Evolutionary conservation across 1,140 invertebrate genomes (phyloP).

Genomic region (Teleopsis dalmanni): DNA sequence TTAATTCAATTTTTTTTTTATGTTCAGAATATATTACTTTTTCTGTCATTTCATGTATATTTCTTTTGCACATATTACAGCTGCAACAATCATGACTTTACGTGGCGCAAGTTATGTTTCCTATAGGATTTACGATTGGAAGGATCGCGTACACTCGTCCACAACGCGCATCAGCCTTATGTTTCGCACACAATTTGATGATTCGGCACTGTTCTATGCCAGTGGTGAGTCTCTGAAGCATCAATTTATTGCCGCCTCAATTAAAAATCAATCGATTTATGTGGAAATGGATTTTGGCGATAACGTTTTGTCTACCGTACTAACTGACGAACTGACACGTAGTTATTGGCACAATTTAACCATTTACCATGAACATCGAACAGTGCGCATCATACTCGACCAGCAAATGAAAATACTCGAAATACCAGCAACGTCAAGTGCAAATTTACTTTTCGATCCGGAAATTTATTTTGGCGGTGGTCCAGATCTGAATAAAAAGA

Average conservation of each 20-base stretch:
- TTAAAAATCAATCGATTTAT: slow-evolving; percentile 68
- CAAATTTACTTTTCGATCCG: slow-evolving; percentile 83
- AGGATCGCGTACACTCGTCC: slow-evolving; percentile 80
- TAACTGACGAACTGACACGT: slow-evolving; percentile 61
- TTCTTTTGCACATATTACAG: slow-evolving; percentile 44
- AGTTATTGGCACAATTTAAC: slow-evolving; percentile 87
- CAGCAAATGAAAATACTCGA: slow-evolving; percentile 59
- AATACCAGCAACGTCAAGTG: slow-evolving; percentile 58
- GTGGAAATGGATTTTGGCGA: slow-evolving; percentile 79
- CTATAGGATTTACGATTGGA: slow-evolving; percentile 87
- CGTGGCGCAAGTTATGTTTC: slow-evolving; percentile 87
- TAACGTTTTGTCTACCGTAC: slow-evolving; percentile 57
- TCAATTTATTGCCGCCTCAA: slow-evolving; percentile 75
- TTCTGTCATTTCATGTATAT: background rate
- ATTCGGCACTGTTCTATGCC: slow-evolving; percentile 79
- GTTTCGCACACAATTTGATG: slow-evolving; percentile 82
- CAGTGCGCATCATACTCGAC: slow-evolving; percentile 66
- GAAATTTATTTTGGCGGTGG: slow-evolving; percentile 87
- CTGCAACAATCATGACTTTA: slow-evolving; percentile 77
- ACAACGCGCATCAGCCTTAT: slow-evolving; percentile 77
- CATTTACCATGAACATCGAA: slow-evolving; percentile 66
- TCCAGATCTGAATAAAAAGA: slow-evolving; percentile 68
- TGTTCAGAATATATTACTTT: no score
- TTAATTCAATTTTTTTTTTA: background rate
- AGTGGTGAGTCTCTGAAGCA: slow-evolving; percentile 73